Base-by-base conservation (phyloP, 2,888 invertebrate species). In the Noctuana brunneofusca region DNA sequence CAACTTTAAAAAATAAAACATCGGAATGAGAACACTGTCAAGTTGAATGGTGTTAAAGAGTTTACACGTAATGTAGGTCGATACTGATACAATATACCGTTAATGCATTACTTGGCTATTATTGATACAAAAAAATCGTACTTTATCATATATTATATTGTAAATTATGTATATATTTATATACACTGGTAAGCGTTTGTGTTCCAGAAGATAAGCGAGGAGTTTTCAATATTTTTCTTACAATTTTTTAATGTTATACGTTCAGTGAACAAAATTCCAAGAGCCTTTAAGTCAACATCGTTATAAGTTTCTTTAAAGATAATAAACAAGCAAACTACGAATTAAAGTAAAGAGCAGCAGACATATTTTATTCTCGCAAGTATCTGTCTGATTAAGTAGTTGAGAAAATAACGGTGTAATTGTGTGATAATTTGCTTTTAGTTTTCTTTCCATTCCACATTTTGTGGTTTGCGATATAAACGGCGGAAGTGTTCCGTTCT, bases 401-500 rank as follows among this genome's bases (percentile, higher is more conserved):
- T 27, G 50, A 58, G 11, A 14, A 41, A 52, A 24, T 52, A 59
- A 50, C 41, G 58, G 35, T 59, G 20, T 49, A n/a, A 22, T 59
- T 53, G 35, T 57, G 57, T 32, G 32, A 35, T 54, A 55, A 62
- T 54, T 24, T 30, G 35, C 46, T 59, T 30, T 53, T 43, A 59
- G 52, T 59, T 59, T 59, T 59, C 52, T 53, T 56, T 56, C 22
- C 35, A 24, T 27, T 8, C 5, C 52, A 35, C 55, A 59, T 84
- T 82, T 76, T 77, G 79, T 77, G 81, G 75, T 80, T 79, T 71
- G 79, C 75, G 75, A 79, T 78, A 78, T 80, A 84, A 84, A 79
- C 79, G 76, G 80, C 83, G 85, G 87, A 86, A 82, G 80, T 75
- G 78, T 86, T 83, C 86, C 83, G 86, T 86, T 87, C 84, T 71